Conservation (phyloP, 2,888 invertebrate species). For the Dascillus cervinus region DNA sequence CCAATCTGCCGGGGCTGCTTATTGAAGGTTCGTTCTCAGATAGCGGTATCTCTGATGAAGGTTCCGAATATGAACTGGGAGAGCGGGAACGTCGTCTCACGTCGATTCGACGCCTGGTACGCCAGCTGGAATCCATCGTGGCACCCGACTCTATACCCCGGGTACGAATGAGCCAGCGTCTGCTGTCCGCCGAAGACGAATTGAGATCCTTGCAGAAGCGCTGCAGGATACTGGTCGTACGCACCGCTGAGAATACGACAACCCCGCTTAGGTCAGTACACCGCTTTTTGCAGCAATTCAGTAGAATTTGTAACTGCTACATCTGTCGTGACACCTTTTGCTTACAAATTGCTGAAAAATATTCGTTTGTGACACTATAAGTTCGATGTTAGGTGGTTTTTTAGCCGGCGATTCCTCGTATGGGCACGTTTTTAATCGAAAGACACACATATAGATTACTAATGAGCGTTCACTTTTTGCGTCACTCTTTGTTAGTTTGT, state of each 20-base stretch:
- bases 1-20: constrained; percentile 41
- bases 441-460: too few species aligned
- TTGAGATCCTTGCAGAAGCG: constrained; percentile 61
- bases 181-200: constrained; percentile 65
- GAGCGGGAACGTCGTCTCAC: constrained; percentile 60
- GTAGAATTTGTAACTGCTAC: constrained; percentile 21
- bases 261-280: constrained; percentile 21
- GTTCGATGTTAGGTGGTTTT: too few species aligned
- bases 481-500: too few species aligned
- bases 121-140: constrained; percentile 58
- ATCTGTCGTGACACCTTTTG: constrained; percentile 20
- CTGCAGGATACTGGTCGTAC: constrained; percentile 57
- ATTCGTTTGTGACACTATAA: too few species aligned
- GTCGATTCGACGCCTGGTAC: constrained; percentile 59
- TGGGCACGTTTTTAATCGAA: too few species aligned
- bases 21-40: constrained; percentile 60
- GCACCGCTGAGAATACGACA: constrained; percentile 42
- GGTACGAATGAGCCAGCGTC: constrained; percentile 57
- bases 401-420: too few species aligned
- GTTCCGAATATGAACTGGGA: constrained; percentile 56
- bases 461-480: too few species aligned
- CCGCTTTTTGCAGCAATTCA: constrained; percentile 15
- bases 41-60: constrained; percentile 73
- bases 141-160: constrained; percentile 61
- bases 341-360: constrained; percentile 30